Evolutionary conservation across 2,888 invertebrate species (phyloP).

Genomic region (Andrena dorsata): DNA sequence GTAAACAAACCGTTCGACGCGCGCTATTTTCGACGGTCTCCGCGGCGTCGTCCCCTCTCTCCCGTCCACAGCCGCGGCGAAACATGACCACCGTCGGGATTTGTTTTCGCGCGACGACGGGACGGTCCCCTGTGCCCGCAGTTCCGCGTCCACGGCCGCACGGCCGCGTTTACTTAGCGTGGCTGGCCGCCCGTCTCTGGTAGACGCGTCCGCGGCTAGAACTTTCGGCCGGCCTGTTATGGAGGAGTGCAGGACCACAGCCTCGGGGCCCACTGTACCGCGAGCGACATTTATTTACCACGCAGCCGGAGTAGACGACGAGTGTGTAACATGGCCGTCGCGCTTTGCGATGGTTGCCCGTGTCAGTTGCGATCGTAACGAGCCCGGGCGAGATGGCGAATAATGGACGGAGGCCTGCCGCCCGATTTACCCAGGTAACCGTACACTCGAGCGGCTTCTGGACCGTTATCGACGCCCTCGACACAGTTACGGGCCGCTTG

Average conservation of each 20-base stretch:
- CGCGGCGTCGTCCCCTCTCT: slow-evolving; percentile 24
- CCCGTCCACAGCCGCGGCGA: slow-evolving; percentile 3
- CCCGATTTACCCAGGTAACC: slow-evolving; percentile 77
- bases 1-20: slow-evolving; percentile 51
- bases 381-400: slow-evolving; percentile 67
- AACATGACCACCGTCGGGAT: slow-evolving; percentile 43
- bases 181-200: slow-evolving; percentile 15
- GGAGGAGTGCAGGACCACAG: slow-evolving; percentile 27
- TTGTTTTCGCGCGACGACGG: slow-evolving; percentile 50
- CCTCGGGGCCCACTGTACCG: slow-evolving; percentile 20
- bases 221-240: slow-evolving; percentile 5
- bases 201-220: slow-evolving; percentile 11
- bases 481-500: background rate
- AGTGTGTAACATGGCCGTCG: slow-evolving; percentile 82
- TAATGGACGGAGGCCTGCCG: slow-evolving; percentile 74
- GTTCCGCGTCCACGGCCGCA: slow-evolving; percentile 39
- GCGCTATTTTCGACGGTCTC: slow-evolving; percentile 21
- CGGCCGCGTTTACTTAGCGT: slow-evolving; percentile 38
- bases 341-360: slow-evolving; percentile 79
- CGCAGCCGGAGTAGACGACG: slow-evolving; percentile 49
- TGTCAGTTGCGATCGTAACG: slow-evolving; percentile 72
- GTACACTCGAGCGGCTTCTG: slow-evolving; percentile 24
- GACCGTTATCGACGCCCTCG: slow-evolving; percentile 11
- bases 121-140: slow-evolving; percentile 31
- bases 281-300: slow-evolving; percentile 58